Base-by-base conservation (phyloP, 2,888 invertebrate genomes). In the Amphimallon solstitiale region DNA sequence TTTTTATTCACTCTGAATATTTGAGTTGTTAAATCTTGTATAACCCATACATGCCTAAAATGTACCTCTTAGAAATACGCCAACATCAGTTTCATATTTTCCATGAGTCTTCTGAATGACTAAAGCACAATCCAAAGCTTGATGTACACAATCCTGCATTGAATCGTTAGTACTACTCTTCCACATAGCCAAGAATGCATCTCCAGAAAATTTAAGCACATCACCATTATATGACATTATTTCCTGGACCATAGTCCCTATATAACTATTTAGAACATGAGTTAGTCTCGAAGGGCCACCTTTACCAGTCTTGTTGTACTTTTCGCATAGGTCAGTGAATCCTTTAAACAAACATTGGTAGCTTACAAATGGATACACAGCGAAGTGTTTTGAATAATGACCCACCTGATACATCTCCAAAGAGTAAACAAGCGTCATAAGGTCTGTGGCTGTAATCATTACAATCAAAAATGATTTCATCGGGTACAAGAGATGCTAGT, bases 211-310 rank as follows among this genome's bases (percentile, higher is more conserved):
- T 77, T 90, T 89, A 0, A 90, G 79, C 1, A 90, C 86, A 70
- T 90, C 90, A 0, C 90, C 90, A 59, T 86, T 85, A 70, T 87
- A 87, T 0, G 86, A 85, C 29, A 90, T 78, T 67, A 90, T 88
- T 77, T 89, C 89, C 74, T 90, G 89, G 0, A 90, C 88, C 85
- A 92, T 88, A 0, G 89, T 86, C 0, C 90, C 90, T 70, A 92
- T 88, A 78, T 90, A 92, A 1, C 85, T 85, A 81, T 92, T 91
- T 3, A 92, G 78, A 0, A 89, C 89, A 75, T 88, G 87, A 0
- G 90, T 90, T 45, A 92, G 81, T 63, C 88, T 85, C 2, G 91
- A 91, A 0, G 90, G 89, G 0, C 92, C 92, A 1, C 89, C 89
- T 70, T 86, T 86, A 0, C 89, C 88, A 1, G 85, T 82, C 73